Evolutionary conservation across 2,888 invertebrate genomes (phyloP), one percentile per base, ranked within the genome.

Genomic region (Erebia epiphron): DNA sequence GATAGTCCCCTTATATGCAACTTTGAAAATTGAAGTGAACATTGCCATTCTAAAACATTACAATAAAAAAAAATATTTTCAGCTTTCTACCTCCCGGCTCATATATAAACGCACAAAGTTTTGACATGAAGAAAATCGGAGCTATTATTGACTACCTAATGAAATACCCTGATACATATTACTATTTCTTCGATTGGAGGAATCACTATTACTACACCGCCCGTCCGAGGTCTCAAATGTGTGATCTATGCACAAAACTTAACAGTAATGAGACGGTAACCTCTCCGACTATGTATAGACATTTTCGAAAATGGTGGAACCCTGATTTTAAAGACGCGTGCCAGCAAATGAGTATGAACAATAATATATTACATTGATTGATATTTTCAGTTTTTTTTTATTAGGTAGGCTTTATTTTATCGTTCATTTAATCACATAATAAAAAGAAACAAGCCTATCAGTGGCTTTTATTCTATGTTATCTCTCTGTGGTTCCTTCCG

Each of bases 31-130:
- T 21, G 21, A 21, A 21, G 21, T 21, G 21, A 21, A 21, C 21
- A 21, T 21, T 21, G 2, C 21, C 21, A 21, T 21, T 26, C 26
- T 26, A 26, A 26, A 26, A 26, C 26, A 3, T 26, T 26, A 21
- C 21, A n/a, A n/a, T n/a, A n/a, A n/a, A n/a, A n/a, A n/a, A n/a
- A 35, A 7, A 7, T 35, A 35, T 18, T 65, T 87, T 18, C 84
- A 92, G 92, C 35, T 91, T 89, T 52, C 73, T 92, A 13, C 89
- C 92, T 0, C 91, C 91, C 0, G 90, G 90, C 0, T 84, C 91
- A 2, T 91, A 87, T 71, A 82, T 92, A 56, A 87, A 90, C 70
- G 82, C 82, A 0, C 82, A 82, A 70, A 75, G 79, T 0, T 87
- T 87, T 62, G 82, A 86, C 43, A 76, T 90, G 4, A 86, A 89